Percentiles rank a stretch among this genome's conserved stretches.
These are phyloP conservation scores for Anoplopoma fimbria DNA, from an alignment of 2,113 vertebrate genomes.

Conservation along the genomic window DNA sequence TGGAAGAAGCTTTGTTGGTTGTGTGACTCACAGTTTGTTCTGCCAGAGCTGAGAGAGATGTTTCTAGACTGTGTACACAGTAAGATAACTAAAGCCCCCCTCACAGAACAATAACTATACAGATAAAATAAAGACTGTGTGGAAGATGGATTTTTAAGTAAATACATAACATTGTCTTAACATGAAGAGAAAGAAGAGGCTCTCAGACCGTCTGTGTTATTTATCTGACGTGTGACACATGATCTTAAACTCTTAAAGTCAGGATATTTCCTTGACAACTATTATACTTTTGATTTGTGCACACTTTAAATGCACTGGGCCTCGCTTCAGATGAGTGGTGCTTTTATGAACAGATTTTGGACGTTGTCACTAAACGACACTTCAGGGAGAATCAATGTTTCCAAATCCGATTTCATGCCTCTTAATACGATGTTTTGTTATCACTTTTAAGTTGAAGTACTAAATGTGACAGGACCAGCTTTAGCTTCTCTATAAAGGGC, in stretches of 20 bases:
- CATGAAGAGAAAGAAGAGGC: conserved; percentile 19
- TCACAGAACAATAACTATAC: conserved; percentile 20
- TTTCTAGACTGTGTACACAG: conserved; percentile 21
- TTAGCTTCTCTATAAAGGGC: conserved; percentile 35
- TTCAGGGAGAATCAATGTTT: conserved; percentile 31
- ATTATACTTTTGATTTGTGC: conserved; percentile 14
- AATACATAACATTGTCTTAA: conserved; percentile 20
- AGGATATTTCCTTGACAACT: conserved; percentile 1
- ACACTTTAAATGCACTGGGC: conserved; percentile 33
- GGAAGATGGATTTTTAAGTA: conserved; percentile 21
- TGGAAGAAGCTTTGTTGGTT: conserved; percentile 15
- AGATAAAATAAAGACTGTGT: conserved; percentile 17
- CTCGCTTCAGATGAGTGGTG: not conserved
- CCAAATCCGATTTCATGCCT: conserved; percentile 40
- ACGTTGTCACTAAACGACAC: conserved; percentile 22
- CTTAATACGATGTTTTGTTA: conserved; percentile 21
- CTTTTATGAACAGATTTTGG: conserved; percentile 27
- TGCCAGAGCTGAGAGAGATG: conserved; percentile 42
- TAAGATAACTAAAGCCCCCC: conserved; percentile 3
- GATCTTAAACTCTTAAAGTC: conserved; percentile 21
- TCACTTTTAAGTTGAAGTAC: conserved; percentile 28
- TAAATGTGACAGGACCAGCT: conserved; percentile 54
- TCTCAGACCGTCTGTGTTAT: conserved; percentile 26
- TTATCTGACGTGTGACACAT: conserved; percentile 12
- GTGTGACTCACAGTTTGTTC: conserved; percentile 58